Evolutionary conservation across 2,113 vertebrate genomes (phyloP), one percentile per base, ranked within the genome.

Genomic region (Narcine bancroftii): DNA sequence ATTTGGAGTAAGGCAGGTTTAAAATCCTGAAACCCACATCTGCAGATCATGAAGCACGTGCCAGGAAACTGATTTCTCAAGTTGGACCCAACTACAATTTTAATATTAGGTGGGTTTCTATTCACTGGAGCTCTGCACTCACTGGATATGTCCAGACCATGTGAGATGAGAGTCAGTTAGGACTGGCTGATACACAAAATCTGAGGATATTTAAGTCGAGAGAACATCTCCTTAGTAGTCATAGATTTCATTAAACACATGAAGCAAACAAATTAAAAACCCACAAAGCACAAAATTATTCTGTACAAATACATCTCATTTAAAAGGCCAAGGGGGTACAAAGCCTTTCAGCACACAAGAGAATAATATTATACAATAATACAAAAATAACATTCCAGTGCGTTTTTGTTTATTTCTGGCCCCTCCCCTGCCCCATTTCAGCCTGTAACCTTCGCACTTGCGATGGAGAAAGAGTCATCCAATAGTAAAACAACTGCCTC

Each of bases 341-440:
- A 65, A 69, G 39, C 39, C 21, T 26, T 91, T 91, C 87, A 33
- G 39, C 26, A 45, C 56, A 89, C 66, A 66, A 66, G 36, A 65
- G 26, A 56, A 85, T 29, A 89, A 42, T 69, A 91, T 29, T 69
- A 13, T 69, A 47, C 65, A 91, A 91, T 65, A 65, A 89, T 47
- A 91, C 89, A 91, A 91, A 87, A 91, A 91, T 71, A 65, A 91
- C 89, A 91, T 91, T 91, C 65, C 89, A 91, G 89, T 91, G 89
- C 89, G 89, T 69, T 11, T 60, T 87, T 87, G 17, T 36, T 36
- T 87, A 19, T 60, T 87, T 17, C 24, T 91, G 89, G 15, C 42
- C 21, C 39, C 26, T 71, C 45, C 1, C 17, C 53, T 36, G 81
- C 3, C 60, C 36, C 85, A 42, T 24, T 89, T 36, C 65, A 69